These are phyloP conservation scores for Eupelmus urozonus DNA, from an alignment of 2,888 invertebrate genomes.

Conservation along the genomic window DNA sequence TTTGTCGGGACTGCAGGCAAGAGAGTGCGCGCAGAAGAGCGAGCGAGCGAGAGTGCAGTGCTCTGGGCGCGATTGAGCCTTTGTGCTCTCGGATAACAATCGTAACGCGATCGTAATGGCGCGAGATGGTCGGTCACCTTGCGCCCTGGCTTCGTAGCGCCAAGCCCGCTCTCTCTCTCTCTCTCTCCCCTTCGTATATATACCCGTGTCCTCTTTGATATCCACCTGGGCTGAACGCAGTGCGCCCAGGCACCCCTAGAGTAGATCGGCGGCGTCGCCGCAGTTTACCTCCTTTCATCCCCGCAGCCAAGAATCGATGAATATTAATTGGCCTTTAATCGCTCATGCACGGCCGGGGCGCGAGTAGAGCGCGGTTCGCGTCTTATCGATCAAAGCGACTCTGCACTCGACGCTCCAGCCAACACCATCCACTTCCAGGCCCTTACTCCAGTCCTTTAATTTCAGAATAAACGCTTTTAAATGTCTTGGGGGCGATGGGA, in stretches of 20 bases:
- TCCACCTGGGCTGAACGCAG: constrained; percentile 13
- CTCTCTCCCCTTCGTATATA: background rate
- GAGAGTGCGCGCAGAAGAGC: background rate
- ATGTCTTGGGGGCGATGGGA: background rate
- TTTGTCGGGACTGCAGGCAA: background rate
- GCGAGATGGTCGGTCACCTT: constrained; percentile 71
- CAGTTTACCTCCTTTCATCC: constrained; percentile 44
- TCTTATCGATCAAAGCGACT: constrained; percentile 43
- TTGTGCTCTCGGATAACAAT: constrained; percentile 64
- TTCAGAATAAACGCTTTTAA: too few species aligned
- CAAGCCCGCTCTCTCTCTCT: background rate
- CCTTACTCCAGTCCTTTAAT: too few species aligned
- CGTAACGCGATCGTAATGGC: constrained; percentile 72
- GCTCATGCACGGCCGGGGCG: constrained; percentile 13
- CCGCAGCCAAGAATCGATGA: constrained; percentile 45
- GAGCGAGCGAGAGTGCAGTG: too few species aligned
- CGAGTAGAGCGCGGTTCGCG: too few species aligned
- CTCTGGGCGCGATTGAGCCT: constrained; percentile 20
- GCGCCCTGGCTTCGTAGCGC: constrained; percentile 60
- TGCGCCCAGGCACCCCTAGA: background rate
- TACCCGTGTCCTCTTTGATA: constrained; percentile 17
- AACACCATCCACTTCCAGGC: too few species aligned
- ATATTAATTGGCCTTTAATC: constrained; percentile 59
- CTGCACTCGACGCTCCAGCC: background rate
- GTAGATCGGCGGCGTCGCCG: background rate